Evolutionary conservation across 2,888 invertebrate genomes (phyloP), one percentile per base, ranked within the genome.

Genomic region (Slavum lentiscoides): DNA sequence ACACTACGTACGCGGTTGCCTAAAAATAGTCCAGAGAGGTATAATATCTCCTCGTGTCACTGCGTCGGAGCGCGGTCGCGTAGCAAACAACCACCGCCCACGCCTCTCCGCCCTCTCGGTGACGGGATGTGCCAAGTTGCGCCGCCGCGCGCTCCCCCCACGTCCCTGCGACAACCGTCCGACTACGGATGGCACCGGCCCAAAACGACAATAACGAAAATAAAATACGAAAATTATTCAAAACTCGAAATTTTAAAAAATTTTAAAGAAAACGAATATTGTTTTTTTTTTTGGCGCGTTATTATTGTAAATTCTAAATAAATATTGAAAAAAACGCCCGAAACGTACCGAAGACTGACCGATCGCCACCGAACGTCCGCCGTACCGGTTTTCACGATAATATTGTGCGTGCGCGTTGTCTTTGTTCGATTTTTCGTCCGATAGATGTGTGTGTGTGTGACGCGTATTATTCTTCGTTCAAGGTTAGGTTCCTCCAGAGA

Each of bases 131-230:
- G 30, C 30, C 30, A 30, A 30, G n/a, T n/a, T n/a, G n/a, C 61
- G 7, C 17, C 58, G 72, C 66, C 80, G 72, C 17, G 70, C 72
- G 43, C 72, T 69, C 69, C 9, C 19, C 43, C 37, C 75, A 23
- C 37, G 19, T 23, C 58, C 11, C 49, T 49, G 43, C 68, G n/a
- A n/a, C 70, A 13, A 9, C 15, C 62, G 7, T 4, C 8, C 21
- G 64, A 19, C 17, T 15, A 0, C 17, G 5, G 68, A 7, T 58
- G 58, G 67, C 75, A n/a, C n/a, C 11, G 58, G 43, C 37, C 75
- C 75, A 67, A 68, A 61, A 75, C n/a, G 74, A 49, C 61, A 23
- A 67, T 1, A 23, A 75, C 66, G 11, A 75, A 75, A 75, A 75
- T 75, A 75, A 75, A 55, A 55, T 30, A 39, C 66, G n/a, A 68